Conservation (phyloP, 2,888 invertebrate species). For the Acronicta aceris region DNA sequence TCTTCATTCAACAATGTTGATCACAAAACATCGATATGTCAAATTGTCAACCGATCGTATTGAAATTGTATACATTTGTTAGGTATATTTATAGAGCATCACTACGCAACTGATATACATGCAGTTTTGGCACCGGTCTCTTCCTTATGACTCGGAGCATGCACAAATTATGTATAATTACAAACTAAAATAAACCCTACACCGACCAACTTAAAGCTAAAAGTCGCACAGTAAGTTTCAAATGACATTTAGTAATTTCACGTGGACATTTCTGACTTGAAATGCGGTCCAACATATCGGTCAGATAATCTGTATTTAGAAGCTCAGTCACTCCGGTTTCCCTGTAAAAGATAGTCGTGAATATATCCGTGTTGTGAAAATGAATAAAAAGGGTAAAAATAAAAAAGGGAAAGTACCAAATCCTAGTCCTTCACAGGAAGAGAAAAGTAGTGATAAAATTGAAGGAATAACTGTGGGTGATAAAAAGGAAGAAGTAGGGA, state of each 20-base stretch:
- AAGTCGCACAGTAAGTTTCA: conserved; percentile 5
- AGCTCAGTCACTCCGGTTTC: conserved; percentile 69
- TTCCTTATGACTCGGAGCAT: conserved; percentile 59
- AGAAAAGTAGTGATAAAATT: conserved; percentile 31
- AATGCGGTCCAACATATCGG: conserved; percentile 78
- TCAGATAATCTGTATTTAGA: conserved; percentile 82
- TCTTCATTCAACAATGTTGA: conserved; percentile 12
- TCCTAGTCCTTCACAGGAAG: conserved; percentile 58
- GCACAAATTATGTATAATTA: conserved; percentile 51
- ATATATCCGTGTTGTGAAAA: conserved; percentile 56
- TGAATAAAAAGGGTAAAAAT: conserved; percentile 83
- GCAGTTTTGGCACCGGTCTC: conserved; percentile 68
- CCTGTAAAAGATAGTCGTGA: conserved; percentile 54
- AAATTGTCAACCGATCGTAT: conserved; percentile 39
- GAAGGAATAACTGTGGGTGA: conserved; percentile 27
- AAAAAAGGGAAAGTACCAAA: conserved; percentile 74
- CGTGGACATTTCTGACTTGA: conserved; percentile 75
- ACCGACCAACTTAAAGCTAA: conserved; percentile 25
- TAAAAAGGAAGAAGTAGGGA: conserved; percentile 21
- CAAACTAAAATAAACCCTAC: conserved; percentile 38
- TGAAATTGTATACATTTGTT: conserved; percentile 16
- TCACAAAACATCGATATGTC: conserved; percentile 24
- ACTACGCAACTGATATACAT: conserved; percentile 56
- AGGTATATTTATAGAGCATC: conserved; percentile 43
- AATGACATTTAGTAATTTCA: conserved; percentile 81